Conservation (phyloP, 2,888 invertebrate species). For the Hemithea aestivaria region DNA sequence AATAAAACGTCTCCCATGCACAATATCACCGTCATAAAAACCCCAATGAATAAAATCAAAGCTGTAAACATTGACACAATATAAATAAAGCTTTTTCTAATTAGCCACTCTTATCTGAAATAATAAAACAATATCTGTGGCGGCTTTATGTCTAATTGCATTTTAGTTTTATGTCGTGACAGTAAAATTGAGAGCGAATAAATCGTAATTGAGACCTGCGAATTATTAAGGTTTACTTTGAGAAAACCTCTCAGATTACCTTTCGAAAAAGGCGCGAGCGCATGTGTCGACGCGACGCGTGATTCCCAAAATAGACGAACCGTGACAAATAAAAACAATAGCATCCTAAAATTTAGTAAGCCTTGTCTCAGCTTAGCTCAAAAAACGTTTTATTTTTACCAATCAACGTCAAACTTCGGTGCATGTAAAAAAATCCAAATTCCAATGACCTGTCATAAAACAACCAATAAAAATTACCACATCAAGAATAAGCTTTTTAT, state of each 20-base stretch:
- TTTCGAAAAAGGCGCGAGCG: no score
- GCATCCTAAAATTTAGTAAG: no score
- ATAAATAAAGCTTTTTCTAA: conserved; percentile 25
- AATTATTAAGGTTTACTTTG: no score
- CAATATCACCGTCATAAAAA: conserved; percentile 15
- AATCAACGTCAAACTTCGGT: conserved; percentile 19
- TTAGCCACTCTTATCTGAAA: conserved; percentile 23
- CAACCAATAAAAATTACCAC: conserved; percentile 26
- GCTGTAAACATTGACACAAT: conserved; percentile 9
- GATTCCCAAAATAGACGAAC: no score
- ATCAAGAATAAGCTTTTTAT: conserved; percentile 25
- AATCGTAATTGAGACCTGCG: conserved; percentile 20
- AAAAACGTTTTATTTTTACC: conserved; percentile 10
- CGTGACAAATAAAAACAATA: no score
- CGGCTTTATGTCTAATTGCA: conserved; percentile 22
- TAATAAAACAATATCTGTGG: conserved; percentile 19
- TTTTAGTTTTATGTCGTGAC: conserved; percentile 24
- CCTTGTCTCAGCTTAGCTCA: background rate
- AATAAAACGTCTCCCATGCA: conserved; percentile 11
- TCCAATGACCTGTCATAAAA: conserved; percentile 26
- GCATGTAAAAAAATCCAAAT: conserved; percentile 19
- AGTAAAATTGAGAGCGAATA: conserved; percentile 24
- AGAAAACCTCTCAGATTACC: no score
- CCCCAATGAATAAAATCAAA: conserved; percentile 11
- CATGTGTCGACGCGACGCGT: no score